Evolutionary conservation across 2,113 vertebrate genomes (phyloP).

Genomic region (Polypterus bichir): DNA sequence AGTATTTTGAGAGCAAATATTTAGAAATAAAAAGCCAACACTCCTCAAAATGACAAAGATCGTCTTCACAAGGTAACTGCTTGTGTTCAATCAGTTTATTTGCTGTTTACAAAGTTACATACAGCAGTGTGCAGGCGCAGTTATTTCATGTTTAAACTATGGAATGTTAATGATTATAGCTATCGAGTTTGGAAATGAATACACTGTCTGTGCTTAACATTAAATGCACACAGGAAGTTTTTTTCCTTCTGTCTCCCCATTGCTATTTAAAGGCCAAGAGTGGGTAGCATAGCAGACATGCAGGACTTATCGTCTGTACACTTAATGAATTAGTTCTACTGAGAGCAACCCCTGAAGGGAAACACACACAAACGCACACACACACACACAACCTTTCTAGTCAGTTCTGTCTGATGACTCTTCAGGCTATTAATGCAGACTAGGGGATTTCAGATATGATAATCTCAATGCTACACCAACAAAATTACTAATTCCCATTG

Average conservation of each 20-base stretch:
- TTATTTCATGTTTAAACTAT: no score
- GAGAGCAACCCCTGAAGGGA: constrained; percentile 11
- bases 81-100: no score
- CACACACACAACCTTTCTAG: neutral
- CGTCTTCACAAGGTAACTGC: no score
- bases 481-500: constrained; percentile 3
- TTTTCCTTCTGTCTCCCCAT: constrained; percentile 1
- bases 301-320: constrained; percentile 16
- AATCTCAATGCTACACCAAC: constrained; percentile 1
- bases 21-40: no score
- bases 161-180: neutral
- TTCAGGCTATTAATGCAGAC: constrained; percentile 4
- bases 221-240: constrained; percentile 2
- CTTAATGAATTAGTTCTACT: constrained; percentile 26
- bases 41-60: no score
- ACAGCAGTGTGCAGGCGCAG: no score
- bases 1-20: no score
- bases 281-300: constrained; percentile 1
- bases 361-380: neutral
- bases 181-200: neutral
- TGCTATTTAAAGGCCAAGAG: neutral
- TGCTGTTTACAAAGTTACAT: no score
- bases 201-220: neutral
- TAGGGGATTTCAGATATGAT: constrained; percentile 2
- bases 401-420: neutral